Percentiles rank a stretch among this genome's conserved stretches.
These are phyloP conservation scores for Tachuris rubrigastra DNA, from an alignment of 2,113 vertebrate genomes.

Conservation along the genomic window DNA sequence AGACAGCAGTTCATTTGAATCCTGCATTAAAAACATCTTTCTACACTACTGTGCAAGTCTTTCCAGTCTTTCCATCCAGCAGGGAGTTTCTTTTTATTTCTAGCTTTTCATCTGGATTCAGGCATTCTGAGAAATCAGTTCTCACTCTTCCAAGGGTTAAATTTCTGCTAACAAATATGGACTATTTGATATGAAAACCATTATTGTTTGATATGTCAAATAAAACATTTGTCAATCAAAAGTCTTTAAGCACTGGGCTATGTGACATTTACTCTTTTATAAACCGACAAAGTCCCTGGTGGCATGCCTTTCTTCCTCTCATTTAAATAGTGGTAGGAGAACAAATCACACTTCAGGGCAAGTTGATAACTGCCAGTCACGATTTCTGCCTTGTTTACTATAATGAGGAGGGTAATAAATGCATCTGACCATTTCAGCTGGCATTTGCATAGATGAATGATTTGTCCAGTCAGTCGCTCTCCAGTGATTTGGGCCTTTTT, in stretches of 20 bases:
- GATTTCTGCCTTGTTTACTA: slow-evolving; percentile 84
- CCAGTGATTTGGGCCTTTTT: slow-evolving; percentile 87
- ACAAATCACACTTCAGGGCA: slow-evolving; percentile 85
- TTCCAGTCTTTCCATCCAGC: slow-evolving; percentile 62
- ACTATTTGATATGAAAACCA: slow-evolving; percentile 84
- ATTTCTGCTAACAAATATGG: slow-evolving; percentile 78
- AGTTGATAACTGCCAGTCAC: slow-evolving; percentile 89
- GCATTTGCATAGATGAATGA: slow-evolving; percentile 96
- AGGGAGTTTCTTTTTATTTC: slow-evolving; percentile 65
- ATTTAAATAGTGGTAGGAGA: slow-evolving; percentile 84
- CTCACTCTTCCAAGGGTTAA: slow-evolving; percentile 78
- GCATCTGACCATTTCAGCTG: slow-evolving; percentile 88
- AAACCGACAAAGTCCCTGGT: slow-evolving; percentile 82
- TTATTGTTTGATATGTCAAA: slow-evolving; percentile 91
- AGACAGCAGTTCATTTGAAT: slow-evolving; percentile 64
- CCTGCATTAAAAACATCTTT: slow-evolving; percentile 55
- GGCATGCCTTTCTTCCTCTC: slow-evolving; percentile 85
- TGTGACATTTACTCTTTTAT: slow-evolving; percentile 92
- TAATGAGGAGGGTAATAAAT: slow-evolving; percentile 92
- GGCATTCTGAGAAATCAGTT: slow-evolving; percentile 51
- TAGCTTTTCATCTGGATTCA: slow-evolving; percentile 60
- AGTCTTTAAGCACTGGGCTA: slow-evolving; percentile 84
- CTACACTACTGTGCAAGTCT: slow-evolving; percentile 49
- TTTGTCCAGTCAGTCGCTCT: slow-evolving; percentile 88
- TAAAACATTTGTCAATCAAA: slow-evolving; percentile 92